These are phyloP conservation scores for Meandrina meandrites DNA, from an alignment of 92 coral and sea anemone genomes.

Conservation along the genomic window DNA sequence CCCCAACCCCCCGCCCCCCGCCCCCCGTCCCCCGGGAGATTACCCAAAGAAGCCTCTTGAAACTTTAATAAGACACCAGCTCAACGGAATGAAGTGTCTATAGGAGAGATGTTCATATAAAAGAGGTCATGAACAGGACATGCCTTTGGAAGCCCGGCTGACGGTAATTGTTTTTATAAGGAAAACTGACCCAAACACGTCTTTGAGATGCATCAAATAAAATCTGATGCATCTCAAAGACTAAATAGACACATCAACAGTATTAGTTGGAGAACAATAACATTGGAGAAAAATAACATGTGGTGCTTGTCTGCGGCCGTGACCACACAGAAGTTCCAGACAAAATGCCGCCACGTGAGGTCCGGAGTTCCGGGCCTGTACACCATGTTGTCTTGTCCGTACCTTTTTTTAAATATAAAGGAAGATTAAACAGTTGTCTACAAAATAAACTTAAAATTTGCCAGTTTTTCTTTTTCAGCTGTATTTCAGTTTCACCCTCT, in stretches of 20 bases:
- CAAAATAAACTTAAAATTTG: too few relatives aligned
- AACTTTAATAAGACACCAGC: too few relatives aligned
- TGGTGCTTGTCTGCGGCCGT: too few relatives aligned
- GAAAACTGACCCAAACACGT: slow-evolving; percentile 8
- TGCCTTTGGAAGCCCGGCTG: not conserved
- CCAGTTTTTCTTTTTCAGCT: too few relatives aligned
- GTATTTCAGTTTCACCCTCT: not conserved
- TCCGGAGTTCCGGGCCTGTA: slow-evolving; percentile 11
- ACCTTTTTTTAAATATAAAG: slow-evolving; percentile 1
- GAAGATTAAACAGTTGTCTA: not conserved
- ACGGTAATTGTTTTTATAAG: slow-evolving; percentile 4
- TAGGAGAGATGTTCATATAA: too few relatives aligned
- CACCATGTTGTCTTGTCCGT: slow-evolving; percentile 18
- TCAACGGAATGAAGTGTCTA: too few relatives aligned
- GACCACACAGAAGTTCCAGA: slow-evolving; percentile 26
- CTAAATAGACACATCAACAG: slow-evolving; percentile 8
- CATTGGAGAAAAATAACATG: too few relatives aligned
- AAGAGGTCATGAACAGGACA: too few relatives aligned
- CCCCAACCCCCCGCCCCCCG: too few relatives aligned
- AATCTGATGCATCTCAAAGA: too few relatives aligned
- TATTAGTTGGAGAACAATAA: slow-evolving; percentile 18
- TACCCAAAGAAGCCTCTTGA: too few relatives aligned
- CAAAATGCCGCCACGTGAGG: slow-evolving; percentile 1
- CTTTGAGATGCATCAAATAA: slow-evolving; percentile 17
- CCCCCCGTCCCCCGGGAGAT: too few relatives aligned